Percentiles rank a stretch among this genome's conserved stretches.
Conservation (phyloP, 2,888 invertebrate species). For the Conchocele bisecta region DNA sequence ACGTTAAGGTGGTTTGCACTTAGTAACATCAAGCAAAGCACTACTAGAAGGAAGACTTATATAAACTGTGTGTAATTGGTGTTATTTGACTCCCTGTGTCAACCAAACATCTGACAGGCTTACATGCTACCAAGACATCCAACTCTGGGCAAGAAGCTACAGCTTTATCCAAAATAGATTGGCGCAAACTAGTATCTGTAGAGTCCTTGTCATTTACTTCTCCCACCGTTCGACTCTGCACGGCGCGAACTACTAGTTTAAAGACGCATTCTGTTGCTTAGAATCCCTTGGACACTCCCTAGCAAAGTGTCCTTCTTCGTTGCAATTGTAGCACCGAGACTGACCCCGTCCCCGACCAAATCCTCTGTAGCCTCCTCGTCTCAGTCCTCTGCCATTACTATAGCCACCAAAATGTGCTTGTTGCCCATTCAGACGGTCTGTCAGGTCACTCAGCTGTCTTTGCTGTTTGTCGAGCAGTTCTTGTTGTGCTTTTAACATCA, state of each 20-base stretch:
- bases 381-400: not conserved
- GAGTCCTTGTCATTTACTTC: conserved; percentile 2
- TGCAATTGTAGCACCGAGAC: not conserved
- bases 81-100: too few relatives aligned
- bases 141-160: too few relatives aligned
- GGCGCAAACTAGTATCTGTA: not conserved
- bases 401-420: not conserved
- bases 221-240: conserved; percentile 4
- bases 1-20: too few relatives aligned
- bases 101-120: too few relatives aligned
- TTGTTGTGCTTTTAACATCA: not conserved
- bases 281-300: not conserved
- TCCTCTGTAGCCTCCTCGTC: not conserved
- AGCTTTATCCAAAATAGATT: not conserved
- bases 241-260: not conserved
- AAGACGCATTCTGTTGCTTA: not conserved
- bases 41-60: too few relatives aligned
- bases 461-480: not conserved
- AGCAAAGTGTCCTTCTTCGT: conserved; percentile 1
- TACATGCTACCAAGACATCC: too few relatives aligned
- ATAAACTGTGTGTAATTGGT: too few relatives aligned
- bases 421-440: not conserved
- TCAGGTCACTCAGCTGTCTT: not conserved
- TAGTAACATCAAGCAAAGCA: too few relatives aligned
- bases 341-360: not conserved